Conservation (phyloP, 2,797 vertebrate species). For the Podargus strigoides region DNA sequence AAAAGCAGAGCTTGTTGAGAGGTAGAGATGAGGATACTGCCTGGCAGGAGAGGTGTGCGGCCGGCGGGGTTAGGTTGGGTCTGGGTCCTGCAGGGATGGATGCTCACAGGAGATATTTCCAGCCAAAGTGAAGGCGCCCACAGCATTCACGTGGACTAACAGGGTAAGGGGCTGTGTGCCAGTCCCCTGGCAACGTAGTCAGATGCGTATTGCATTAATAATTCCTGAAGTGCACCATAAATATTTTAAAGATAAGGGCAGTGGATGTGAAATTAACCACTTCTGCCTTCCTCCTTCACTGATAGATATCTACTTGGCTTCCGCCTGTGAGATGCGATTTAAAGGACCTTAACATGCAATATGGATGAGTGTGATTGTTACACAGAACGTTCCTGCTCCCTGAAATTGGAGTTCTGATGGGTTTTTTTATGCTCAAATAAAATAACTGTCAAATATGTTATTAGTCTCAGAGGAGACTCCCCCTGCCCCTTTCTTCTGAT, state of each 20-base stretch:
- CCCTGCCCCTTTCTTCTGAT: not conserved
- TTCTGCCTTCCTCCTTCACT: not conserved
- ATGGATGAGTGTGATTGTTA: slow-evolving; percentile 20
- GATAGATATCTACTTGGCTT: not conserved
- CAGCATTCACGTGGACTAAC: rapidly evolving
- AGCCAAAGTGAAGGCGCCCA: not conserved
- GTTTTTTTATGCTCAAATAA: not conserved
- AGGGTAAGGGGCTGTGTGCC: not conserved
- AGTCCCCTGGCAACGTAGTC: not conserved
- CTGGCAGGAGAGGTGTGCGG: not conserved
- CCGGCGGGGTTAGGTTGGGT: not conserved
- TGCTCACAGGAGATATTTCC: not conserved
- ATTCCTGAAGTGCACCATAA: not conserved
- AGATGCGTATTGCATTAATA: not conserved
- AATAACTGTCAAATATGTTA: not conserved
- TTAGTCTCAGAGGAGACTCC: not conserved
- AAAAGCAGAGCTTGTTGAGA: not conserved
- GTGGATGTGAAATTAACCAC: not conserved
- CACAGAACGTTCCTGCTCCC: not conserved
- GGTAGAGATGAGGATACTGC: not conserved
- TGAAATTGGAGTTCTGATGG: slow-evolving; percentile 19
- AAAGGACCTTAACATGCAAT: not conserved
- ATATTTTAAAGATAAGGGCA: not conserved
- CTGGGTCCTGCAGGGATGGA: not conserved
- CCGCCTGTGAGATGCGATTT: not conserved